These are phyloP conservation scores for Plumapathes pennacea DNA, from an alignment of 92 coral and sea anemone genomes.

Conservation along the genomic window DNA sequence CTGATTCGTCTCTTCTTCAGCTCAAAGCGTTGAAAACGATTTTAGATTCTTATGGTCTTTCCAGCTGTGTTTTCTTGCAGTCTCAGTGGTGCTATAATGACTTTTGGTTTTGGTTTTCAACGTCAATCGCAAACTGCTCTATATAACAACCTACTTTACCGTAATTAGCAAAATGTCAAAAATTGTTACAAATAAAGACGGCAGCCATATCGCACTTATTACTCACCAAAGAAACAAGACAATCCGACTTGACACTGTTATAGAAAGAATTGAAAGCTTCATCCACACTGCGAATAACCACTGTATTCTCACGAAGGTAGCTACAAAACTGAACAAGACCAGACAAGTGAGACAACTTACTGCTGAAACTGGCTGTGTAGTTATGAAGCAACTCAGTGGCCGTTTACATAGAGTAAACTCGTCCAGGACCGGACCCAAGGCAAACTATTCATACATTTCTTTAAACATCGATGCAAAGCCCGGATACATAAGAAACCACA, in stretches of 20 bases:
- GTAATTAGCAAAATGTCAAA: neutral
- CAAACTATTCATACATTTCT: too few species aligned
- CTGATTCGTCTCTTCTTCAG: too few species aligned
- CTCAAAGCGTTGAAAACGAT: too few species aligned
- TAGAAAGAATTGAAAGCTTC: constrained; percentile 77
- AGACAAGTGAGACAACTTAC: too few species aligned
- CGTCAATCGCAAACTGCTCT: too few species aligned
- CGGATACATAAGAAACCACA: too few species aligned
- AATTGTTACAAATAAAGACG: neutral
- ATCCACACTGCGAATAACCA: constrained; percentile 75
- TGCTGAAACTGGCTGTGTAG: neutral
- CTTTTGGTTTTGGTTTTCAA: too few species aligned
- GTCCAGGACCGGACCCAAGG: neutral
- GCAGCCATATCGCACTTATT: neutral
- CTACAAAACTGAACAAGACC: constrained; percentile 69
- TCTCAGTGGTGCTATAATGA: too few species aligned
- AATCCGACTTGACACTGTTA: constrained; percentile 71
- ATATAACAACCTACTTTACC: too few species aligned
- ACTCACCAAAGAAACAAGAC: constrained; percentile 86
- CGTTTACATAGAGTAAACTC: neutral
- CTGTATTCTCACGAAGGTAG: constrained; percentile 90
- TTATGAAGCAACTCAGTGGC: neutral
- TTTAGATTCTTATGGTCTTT: too few species aligned
- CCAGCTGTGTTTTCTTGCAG: too few species aligned
- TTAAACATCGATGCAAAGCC: too few species aligned